These are phyloP conservation scores for Eupithecia abbreviata DNA, from an alignment of 2,888 invertebrate genomes.

Conservation along the genomic window DNA sequence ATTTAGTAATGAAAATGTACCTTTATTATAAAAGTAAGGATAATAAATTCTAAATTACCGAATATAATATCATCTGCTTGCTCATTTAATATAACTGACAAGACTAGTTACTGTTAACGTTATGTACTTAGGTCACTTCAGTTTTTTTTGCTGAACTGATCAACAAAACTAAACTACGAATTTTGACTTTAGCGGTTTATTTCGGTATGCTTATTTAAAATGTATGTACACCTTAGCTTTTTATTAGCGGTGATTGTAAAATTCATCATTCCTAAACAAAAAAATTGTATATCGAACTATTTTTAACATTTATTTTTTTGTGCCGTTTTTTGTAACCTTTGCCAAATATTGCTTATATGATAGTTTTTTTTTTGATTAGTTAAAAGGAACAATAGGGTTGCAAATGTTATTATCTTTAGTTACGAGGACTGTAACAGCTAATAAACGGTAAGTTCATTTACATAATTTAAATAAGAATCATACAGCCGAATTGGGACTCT, in stretches of 20 bases:
- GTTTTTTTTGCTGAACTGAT: not conserved
- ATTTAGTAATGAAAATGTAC: slow-evolving; percentile 47
- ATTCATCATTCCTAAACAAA: slow-evolving; percentile 47
- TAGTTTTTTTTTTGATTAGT: slow-evolving; percentile 44
- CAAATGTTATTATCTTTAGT: slow-evolving; percentile 24
- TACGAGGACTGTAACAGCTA: slow-evolving; percentile 9
- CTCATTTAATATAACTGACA: slow-evolving; percentile 15
- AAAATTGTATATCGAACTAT: slow-evolving; percentile 40
- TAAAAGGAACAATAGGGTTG: slow-evolving; percentile 44
- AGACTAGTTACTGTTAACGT: not conserved
- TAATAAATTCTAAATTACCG: slow-evolving; percentile 20
- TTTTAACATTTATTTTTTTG: slow-evolving; percentile 45
- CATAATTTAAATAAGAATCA: not conserved
- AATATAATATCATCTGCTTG: not conserved
- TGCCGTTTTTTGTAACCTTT: slow-evolving; percentile 52
- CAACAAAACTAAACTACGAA: not conserved
- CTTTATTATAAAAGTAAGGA: slow-evolving; percentile 6
- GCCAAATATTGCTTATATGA: slow-evolving; percentile 60
- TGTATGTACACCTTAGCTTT: slow-evolving; percentile 35
- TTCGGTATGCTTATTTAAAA: slow-evolving; percentile 34
- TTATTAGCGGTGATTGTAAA: slow-evolving; percentile 39
- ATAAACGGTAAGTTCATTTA: slow-evolving; percentile 18
- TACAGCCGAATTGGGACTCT: not conserved
- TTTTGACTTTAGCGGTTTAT: slow-evolving; percentile 19
- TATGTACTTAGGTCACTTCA: not conserved